These are phyloP conservation scores for Dynastes hyllus DNA, from an alignment of 2,888 invertebrate species.

Conservation along the genomic window DNA sequence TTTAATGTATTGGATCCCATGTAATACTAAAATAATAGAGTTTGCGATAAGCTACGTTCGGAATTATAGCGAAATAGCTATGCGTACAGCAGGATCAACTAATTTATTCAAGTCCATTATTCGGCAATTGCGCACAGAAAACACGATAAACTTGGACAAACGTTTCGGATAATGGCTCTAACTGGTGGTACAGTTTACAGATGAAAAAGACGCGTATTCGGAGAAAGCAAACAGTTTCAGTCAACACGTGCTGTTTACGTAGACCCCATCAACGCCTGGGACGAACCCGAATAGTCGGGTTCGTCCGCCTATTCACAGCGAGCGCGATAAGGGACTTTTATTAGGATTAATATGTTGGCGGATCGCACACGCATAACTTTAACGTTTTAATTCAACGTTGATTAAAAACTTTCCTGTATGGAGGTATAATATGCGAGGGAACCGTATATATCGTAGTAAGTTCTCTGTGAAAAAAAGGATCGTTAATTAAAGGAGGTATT, in stretches of 20 bases:
- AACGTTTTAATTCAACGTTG: background rate
- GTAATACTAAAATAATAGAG: background rate
- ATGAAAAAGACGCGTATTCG: constrained; percentile 2
- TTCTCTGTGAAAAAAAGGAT: background rate
- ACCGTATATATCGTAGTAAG: background rate
- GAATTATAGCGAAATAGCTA: background rate
- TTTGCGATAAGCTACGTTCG: background rate
- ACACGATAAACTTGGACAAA: background rate
- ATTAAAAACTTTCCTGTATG: constrained; percentile 3
- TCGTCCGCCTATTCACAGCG: background rate
- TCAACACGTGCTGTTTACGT: constrained; percentile 13
- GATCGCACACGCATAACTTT: constrained; percentile 3
- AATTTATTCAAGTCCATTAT: constrained; percentile 3
- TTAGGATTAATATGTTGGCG: constrained; percentile 21
- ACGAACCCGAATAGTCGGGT: background rate
- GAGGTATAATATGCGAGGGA: background rate
- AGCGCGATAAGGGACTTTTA: constrained; percentile 20
- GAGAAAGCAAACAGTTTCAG: constrained; percentile 13
- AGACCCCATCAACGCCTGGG: background rate
- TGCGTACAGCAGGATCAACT: background rate
- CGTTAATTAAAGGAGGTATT: constrained; percentile 11
- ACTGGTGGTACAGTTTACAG: background rate
- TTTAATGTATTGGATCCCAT: background rate
- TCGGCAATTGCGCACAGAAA: background rate
- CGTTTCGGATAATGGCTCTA: background rate